Conservation (phyloP, 2,797 vertebrate species). For the Lacerta viridis region DNA sequence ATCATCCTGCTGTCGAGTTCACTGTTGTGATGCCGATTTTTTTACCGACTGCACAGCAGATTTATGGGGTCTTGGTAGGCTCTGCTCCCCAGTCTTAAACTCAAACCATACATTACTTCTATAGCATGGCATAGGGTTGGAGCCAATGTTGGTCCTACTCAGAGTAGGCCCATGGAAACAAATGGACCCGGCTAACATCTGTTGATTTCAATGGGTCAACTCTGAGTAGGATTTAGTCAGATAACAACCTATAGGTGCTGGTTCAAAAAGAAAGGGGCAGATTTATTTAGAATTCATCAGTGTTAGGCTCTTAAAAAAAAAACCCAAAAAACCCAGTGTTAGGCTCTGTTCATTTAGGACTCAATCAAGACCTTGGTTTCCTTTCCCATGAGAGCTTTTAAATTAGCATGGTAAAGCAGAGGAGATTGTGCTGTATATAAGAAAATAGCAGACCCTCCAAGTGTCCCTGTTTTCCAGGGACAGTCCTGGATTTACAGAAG, state of each 20-base stretch:
- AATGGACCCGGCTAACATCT: no score
- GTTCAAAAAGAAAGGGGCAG: not conserved
- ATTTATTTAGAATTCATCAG: not conserved
- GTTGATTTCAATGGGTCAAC: no score
- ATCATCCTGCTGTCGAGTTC: not conserved
- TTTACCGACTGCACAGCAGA: not conserved
- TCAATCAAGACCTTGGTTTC: not conserved
- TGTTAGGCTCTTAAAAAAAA: no score
- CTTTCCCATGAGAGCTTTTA: not conserved
- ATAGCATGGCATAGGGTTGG: no score
- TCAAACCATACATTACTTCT: not conserved
- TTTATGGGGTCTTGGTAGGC: not conserved
- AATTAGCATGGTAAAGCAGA: not conserved
- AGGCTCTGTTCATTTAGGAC: not conserved
- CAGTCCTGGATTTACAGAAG: no score
- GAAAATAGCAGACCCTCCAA: no score
- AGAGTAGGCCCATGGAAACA: no score
- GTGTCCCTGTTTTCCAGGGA: no score
- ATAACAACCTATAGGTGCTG: no score
- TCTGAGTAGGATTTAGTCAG: no score
- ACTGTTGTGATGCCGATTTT: not conserved
- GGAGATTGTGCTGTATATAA: not conserved
- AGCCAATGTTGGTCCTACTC: no score
- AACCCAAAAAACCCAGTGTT: not conserved
- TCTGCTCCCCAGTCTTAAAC: not conserved